Percentiles rank a stretch among this genome's conserved stretches.
These are phyloP conservation scores for Ectobius pallidus DNA, from an alignment of 2,888 invertebrate species.

Conservation along the genomic window DNA sequence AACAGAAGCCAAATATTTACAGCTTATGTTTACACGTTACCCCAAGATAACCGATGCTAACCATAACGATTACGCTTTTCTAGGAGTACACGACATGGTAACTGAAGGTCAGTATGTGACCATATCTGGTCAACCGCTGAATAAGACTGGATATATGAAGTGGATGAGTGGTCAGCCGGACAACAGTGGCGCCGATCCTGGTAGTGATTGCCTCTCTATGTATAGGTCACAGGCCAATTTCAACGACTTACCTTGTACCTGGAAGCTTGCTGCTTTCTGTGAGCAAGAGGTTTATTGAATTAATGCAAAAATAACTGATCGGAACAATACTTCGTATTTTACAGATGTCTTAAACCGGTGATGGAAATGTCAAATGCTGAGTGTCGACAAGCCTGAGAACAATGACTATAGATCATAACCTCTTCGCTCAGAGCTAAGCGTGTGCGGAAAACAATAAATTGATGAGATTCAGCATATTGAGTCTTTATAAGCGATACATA, in stretches of 20 bases:
- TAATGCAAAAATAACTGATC: no score
- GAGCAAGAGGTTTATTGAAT: not conserved
- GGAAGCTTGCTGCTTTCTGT: not conserved
- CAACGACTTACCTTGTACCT: not conserved
- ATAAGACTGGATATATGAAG: not conserved
- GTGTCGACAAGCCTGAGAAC: no score
- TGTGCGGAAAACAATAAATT: no score
- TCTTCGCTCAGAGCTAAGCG: no score
- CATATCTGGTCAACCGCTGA: not conserved
- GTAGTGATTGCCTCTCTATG: not conserved
- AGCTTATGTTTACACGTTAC: not conserved
- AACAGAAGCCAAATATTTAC: not conserved
- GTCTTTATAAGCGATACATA: no score
- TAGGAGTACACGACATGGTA: not conserved
- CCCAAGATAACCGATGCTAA: not conserved
- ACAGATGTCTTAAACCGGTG: no score
- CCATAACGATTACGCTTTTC: not conserved
- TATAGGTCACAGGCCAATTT: not conserved
- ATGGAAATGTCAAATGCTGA: no score
- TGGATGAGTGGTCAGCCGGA: not conserved
- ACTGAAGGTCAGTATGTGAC: not conserved
- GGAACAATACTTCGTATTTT: no score
- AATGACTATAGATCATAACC: no score
- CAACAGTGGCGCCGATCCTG: not conserved
- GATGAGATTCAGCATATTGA: no score